A percentile compares a stretch with the other conserved stretches of the same genome.
phyloP scores from a whole-genome alignment of 2,888 invertebrate species.

The Dicranocentrus wangi region DNA sequence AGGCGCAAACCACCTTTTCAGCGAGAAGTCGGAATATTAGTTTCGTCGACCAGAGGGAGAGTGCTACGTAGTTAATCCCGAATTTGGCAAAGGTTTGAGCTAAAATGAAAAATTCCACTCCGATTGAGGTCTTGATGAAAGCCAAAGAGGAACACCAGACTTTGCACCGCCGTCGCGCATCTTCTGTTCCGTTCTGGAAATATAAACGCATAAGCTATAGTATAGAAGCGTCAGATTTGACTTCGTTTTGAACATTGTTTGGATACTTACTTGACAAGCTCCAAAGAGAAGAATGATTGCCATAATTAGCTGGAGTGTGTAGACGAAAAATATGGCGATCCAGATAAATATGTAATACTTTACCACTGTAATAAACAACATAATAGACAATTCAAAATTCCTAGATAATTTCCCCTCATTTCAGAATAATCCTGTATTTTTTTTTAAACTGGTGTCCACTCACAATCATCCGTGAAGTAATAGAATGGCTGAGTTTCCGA shows the following conservation, averaged over 20 bases:
- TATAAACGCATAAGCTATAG: no score
- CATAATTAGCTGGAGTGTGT: slow-evolving; percentile 69
- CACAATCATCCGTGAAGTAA: slow-evolving; percentile 68
- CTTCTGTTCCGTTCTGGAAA: slow-evolving; percentile 66
- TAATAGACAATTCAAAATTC: no score
- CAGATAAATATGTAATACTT: slow-evolving; percentile 68
- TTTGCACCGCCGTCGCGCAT: slow-evolving; percentile 66
- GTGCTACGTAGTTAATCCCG: slow-evolving; percentile 64
- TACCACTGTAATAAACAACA: slow-evolving; percentile 66
- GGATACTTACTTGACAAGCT: slow-evolving; percentile 66
- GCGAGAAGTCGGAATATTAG: slow-evolving; percentile 66
- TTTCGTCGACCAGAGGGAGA: slow-evolving; percentile 68
- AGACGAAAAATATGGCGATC: slow-evolving; percentile 68
- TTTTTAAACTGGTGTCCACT: no score
- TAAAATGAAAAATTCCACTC: slow-evolving; percentile 67
- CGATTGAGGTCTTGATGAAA: slow-evolving; percentile 66
- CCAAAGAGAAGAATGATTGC: slow-evolving; percentile 68
- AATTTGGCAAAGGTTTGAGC: slow-evolving; percentile 70
- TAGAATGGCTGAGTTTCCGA: slow-evolving; percentile 67
- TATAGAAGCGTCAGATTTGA: no score
- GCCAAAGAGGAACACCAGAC: slow-evolving; percentile 68
- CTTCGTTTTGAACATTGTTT: no score
- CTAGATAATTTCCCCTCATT: no score
- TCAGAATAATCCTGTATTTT: no score
- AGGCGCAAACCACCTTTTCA: slow-evolving; percentile 64